Evolutionary conservation across 2,888 invertebrate genomes (phyloP).

Genomic region (Macrophya alboannulata): DNA sequence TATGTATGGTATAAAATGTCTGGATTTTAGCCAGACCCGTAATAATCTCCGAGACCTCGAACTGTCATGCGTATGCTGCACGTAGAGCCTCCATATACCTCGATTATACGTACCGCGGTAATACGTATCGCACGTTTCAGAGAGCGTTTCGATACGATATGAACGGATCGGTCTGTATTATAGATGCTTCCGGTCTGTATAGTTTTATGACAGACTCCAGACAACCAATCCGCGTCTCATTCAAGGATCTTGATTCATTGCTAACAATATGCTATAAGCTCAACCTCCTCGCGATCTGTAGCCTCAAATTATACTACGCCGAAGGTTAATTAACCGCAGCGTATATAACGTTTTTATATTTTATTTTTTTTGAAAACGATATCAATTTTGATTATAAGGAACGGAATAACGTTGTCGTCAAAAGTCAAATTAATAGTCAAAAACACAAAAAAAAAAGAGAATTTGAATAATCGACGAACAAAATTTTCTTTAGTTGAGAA

Average conservation of each 20-base stretch:
- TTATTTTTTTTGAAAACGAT: not conserved
- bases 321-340: not conserved
- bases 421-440: too few species aligned
- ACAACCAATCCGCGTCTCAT: not conserved
- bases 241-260: conserved; percentile 23
- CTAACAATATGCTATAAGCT: conserved; percentile 1
- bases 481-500: too few species aligned
- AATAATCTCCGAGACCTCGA: conserved; percentile 13
- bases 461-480: too few species aligned
- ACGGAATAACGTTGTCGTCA: too few species aligned
- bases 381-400: not conserved
- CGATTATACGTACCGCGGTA: not conserved
- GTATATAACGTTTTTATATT: not conserved
- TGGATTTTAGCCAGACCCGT: conserved; percentile 20
- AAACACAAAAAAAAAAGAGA: too few species aligned
- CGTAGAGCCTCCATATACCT: not conserved
- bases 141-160: conserved; percentile 3
- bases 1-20: not conserved
- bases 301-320: not conserved
- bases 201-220: conserved; percentile 15
- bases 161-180: not conserved
- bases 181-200: not conserved
- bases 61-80: conserved; percentile 14
- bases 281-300: not conserved
- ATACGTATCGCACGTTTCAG: not conserved